Conservation (phyloP, 2,888 invertebrate species). For the Luperina testacea region DNA sequence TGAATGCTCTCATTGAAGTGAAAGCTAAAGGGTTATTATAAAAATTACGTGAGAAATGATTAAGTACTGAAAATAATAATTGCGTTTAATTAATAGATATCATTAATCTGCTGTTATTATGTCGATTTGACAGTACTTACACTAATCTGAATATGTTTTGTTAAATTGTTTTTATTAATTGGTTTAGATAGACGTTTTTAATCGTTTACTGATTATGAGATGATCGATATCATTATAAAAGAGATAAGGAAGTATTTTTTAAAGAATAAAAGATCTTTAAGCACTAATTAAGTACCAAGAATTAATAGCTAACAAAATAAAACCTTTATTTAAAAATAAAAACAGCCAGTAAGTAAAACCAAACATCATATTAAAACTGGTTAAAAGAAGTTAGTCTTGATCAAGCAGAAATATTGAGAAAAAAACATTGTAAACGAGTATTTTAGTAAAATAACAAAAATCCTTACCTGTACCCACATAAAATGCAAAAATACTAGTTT, state of each 20-base stretch:
- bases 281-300: not conserved
- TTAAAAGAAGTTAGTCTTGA: not conserved
- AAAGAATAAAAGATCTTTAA: not conserved
- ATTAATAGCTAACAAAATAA: not conserved
- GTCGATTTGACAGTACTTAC: conserved; percentile 12
- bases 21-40: too few relatives aligned
- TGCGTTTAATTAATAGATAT: conserved; percentile 22
- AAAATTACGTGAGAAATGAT: too few relatives aligned
- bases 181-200: conserved; percentile 32
- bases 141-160: conserved; percentile 25
- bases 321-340: too few relatives aligned
- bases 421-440: not conserved
- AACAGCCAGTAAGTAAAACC: not conserved
- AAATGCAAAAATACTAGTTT: too few relatives aligned
- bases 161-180: conserved; percentile 39
- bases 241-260: not conserved
- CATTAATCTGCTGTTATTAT: conserved; percentile 26
- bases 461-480: not conserved
- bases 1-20: not conserved
- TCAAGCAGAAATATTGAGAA: not conserved
- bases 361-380: not conserved
- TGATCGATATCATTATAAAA: not conserved
- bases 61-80: conserved; percentile 16
- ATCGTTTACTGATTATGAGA: conserved; percentile 25
- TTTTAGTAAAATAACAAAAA: not conserved